Evolutionary conservation across 2,888 invertebrate genomes (phyloP), one percentile per base, ranked within the genome.

Genomic region (Helobdella robusta): DNA sequence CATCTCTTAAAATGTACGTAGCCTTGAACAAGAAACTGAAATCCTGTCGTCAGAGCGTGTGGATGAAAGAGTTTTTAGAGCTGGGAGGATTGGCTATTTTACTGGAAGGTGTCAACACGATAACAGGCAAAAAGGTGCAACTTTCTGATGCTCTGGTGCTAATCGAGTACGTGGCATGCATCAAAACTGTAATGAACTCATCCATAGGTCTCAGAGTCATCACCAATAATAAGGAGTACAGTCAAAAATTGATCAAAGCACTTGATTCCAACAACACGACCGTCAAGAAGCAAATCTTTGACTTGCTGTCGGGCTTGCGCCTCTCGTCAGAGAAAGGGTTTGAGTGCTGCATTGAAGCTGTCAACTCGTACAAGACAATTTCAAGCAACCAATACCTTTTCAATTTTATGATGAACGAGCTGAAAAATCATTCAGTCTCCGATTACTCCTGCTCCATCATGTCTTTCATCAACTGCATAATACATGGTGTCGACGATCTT

Each of bases 201-300:
- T 86, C 89, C 76, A 88, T 91, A 80, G 92, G 92, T 74, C 84
- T 93, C 81, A 91, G 91, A 83, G 91, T 90, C 81, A 90, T 93
- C 79, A 90, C 92, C 73, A 89, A 91, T 81, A 90, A 91, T 82
- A 88, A 88, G 71, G 91, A 91, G 80, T 91, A 91, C 81, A 88
- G 89, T 74, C 85, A 86, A 74, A 91, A 92, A 81, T 85, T 93
- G 28, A 34, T 91, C 62, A 88, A 89, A 78, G 94, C 93, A 73
- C 84, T 94, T 81, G 90, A 91, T 79, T 91, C 92, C 50, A 87
- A 86, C 73, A 91, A 91, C 77, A 86, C 86, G 64, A 87, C 89
- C 70, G 91, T 94, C 73, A 93, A 93, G 84, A 93, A 93, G 81
- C 93, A 93, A 84, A 91, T 94, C 77, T 89, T 94, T 81, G 93